phyloP scores from a whole-genome alignment of 1,140 invertebrate species.

The Zaprionus africanus region DNA sequence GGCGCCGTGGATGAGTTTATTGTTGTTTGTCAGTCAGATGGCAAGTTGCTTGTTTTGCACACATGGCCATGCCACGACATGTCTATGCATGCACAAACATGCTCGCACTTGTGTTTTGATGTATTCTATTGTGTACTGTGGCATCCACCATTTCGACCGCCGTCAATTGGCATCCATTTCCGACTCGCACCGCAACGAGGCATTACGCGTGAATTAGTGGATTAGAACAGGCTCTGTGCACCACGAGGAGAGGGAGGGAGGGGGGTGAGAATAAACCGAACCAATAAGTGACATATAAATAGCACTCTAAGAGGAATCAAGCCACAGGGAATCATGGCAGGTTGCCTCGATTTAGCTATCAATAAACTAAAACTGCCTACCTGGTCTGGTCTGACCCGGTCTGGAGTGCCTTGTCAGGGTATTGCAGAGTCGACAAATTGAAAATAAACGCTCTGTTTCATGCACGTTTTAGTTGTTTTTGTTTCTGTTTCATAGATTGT shows the following conservation, averaged over 20 bases:
- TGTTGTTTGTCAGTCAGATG: conserved; percentile 30
- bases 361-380: no score
- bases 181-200: neutral
- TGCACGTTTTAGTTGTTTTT: neutral
- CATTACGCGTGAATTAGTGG: neutral
- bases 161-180: neutral
- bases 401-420: neutral
- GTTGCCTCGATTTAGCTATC: no score
- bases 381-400: no score
- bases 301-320: no score
- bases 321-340: no score
- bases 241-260: no score
- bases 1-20: conserved; percentile 34
- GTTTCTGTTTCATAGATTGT: conserved; percentile 12
- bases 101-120: neutral
- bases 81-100: neutral
- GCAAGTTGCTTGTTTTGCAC: conserved; percentile 5
- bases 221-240: neutral
- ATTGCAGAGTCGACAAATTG: neutral
- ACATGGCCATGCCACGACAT: neutral
- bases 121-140: neutral
- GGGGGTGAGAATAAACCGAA: no score
- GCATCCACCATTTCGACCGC: neutral
- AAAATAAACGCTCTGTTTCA: neutral
- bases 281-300: no score